Evolutionary conservation across 2,797 vertebrate species (phyloP).

Genomic region (Enteromius viviparus): DNA sequence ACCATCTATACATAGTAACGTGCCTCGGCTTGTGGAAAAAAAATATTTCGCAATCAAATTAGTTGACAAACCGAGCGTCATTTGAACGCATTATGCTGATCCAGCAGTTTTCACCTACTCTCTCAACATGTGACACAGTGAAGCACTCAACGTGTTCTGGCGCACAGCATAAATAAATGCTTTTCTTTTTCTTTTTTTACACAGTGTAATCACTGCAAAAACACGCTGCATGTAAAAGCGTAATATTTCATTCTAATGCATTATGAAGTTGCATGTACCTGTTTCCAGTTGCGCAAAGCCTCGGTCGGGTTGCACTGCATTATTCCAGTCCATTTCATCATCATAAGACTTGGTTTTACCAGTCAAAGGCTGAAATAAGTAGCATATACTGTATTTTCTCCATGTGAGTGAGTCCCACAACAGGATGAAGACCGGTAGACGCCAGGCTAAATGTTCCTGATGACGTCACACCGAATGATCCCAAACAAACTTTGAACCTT

Average conservation of each 20-base stretch:
- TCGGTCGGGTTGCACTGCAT: constrained; percentile 43
- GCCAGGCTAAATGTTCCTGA: constrained; percentile 31
- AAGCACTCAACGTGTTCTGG: neutral
- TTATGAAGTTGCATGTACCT: constrained; percentile 37
- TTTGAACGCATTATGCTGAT: neutral
- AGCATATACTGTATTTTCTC: neutral
- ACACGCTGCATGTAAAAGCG: no score
- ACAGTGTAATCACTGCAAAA: neutral
- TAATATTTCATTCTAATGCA: neutral
- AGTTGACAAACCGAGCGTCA: neutral
- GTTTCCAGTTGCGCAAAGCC: constrained; percentile 42
- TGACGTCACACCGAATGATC: constrained; percentile 48
- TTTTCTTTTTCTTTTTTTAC: neutral
- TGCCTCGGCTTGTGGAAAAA: neutral
- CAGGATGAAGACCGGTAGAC: constrained; percentile 32
- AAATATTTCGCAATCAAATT: neutral
- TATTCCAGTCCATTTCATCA: neutral
- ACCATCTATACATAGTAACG: neutral
- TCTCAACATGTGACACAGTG: constrained; percentile 6
- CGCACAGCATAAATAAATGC: neutral
- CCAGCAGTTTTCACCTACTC: neutral
- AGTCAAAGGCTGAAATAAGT: neutral
- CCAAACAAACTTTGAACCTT: constrained; percentile 54
- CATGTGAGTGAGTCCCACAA: neutral
- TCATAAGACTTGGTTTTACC: neutral